Conservation (phyloP, 2,888 invertebrate species). For the Anodontia alba region DNA sequence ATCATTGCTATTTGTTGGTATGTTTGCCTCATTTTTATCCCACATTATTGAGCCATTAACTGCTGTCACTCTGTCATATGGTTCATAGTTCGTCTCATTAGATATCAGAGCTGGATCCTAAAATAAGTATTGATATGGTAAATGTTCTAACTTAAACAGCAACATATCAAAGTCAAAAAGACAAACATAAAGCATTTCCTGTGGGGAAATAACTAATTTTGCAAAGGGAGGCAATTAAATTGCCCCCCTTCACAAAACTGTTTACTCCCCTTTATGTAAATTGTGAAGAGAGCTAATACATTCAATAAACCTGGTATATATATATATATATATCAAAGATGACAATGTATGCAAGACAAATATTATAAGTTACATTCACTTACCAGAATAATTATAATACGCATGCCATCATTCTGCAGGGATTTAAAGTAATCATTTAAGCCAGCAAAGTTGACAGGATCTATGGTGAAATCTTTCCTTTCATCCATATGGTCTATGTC, state of each 20-base stretch:
- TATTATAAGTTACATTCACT: no score
- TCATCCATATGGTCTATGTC: slow-evolving; percentile 83
- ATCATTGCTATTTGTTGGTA: slow-evolving; percentile 69
- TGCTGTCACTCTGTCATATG: slow-evolving; percentile 74
- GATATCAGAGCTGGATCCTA: slow-evolving; percentile 78
- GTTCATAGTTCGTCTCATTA: slow-evolving; percentile 74
- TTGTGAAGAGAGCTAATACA: no score
- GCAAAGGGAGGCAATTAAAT: no score
- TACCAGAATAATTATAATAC: slow-evolving; percentile 79
- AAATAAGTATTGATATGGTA: not conserved
- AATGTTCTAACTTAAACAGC: no score
- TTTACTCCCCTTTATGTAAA: no score
- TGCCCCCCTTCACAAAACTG: no score
- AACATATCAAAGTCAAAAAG: not conserved
- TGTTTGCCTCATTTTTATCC: slow-evolving; percentile 62
- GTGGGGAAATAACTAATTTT: no score
- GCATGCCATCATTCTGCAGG: slow-evolving; percentile 70
- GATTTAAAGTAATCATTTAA: slow-evolving; percentile 73
- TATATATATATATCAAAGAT: no score
- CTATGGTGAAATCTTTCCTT: slow-evolving; percentile 77
- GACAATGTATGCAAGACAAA: no score
- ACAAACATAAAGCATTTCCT: not conserved
- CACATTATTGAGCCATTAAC: slow-evolving; percentile 79
- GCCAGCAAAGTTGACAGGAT: slow-evolving; percentile 69
- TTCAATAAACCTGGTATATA: no score